phyloP scores from a whole-genome alignment of 1,140 invertebrate genomes.

The Amphibalanus amphitrite region DNA sequence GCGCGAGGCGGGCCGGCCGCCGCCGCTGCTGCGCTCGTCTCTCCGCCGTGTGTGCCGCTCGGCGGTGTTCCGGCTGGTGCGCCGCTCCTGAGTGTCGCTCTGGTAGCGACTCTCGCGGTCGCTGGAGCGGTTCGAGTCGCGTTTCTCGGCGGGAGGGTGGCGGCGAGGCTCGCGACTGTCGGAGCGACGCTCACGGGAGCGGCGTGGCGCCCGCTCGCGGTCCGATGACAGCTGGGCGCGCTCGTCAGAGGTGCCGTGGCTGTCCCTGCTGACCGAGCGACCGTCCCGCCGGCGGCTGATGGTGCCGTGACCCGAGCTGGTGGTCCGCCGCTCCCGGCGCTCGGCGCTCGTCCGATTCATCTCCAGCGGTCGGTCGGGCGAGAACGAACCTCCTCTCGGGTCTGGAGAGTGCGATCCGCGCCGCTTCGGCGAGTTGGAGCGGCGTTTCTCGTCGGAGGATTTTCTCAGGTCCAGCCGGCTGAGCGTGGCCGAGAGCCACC shows the following conservation, averaged over 20 bases:
- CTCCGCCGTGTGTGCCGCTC: not conserved
- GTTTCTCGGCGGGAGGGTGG: conserved; percentile 22
- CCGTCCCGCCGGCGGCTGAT: no score
- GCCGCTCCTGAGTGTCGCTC: not conserved
- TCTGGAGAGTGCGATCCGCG: no score
- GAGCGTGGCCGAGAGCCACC: not conserved
- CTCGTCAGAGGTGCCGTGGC: not conserved
- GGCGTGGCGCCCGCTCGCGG: not conserved
- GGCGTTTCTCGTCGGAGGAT: not conserved
- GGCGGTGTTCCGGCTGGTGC: not conserved
- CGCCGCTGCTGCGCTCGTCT: not conserved
- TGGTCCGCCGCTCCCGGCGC: not conserved
- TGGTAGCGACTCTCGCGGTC: conserved; percentile 11
- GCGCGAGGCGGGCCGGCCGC: conserved; percentile 13
- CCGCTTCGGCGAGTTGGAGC: not conserved
- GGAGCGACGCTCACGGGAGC: not conserved
- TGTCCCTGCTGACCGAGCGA: not conserved
- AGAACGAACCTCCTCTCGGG: no score
- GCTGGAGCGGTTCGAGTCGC: conserved; percentile 18
- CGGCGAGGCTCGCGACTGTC: conserved; percentile 12
- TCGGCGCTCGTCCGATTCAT: not conserved
- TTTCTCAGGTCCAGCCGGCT: not conserved
- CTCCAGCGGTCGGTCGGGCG: no score
- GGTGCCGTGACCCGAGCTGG: not conserved
- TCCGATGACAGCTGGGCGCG: not conserved